Evolutionary conservation across 2,888 invertebrate species (phyloP), one percentile per base, ranked within the genome.

Genomic region (Noctua fimbriata): DNA sequence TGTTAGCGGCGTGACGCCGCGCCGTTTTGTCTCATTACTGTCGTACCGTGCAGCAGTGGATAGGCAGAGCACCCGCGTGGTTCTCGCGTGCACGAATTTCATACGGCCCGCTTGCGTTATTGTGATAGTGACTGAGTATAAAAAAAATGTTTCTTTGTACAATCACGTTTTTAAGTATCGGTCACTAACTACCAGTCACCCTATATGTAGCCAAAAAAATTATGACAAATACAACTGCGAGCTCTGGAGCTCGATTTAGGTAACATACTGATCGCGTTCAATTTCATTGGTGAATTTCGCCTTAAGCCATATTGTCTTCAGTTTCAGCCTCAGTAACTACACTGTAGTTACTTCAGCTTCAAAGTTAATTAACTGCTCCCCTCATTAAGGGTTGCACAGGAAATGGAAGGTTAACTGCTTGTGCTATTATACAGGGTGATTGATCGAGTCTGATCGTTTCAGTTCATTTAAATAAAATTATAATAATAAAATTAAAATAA

Each of bases 351-450:
- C 36, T 36, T 72, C 66, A 76, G 65, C 58, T 66, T 65, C 55
- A 69, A 82, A 86, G 74, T 79, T 77, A 85, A 86, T 86, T 79
- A 82, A 82, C 12, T 79, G 32, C 28, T 70, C 73, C 73, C 32
- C 47, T 72, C 49, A 84, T 47, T 65, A 72, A 49, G 60, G 24
- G 66, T 65, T 74, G 76, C 69, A 76, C 73, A 83, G 79, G 83
- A 85, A 86, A 79, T 77, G 55, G 77, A 24, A 76, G 76, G 79
- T 79, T 69, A 75, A 78, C 41, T 28, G 21, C 55, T 81, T 75
- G 66, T 63, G 60, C 41, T 52, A 80, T 49, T 70, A 44, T 18
- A 41, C 36, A 14, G 36, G 14, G 32, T 81, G 60, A 70, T 67
- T 36, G 47, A 58, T 83, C 28, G 49, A 58, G 21, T 24, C 28